Conservation (phyloP, 2,888 invertebrate genomes). For the Xanthia togata region DNA sequence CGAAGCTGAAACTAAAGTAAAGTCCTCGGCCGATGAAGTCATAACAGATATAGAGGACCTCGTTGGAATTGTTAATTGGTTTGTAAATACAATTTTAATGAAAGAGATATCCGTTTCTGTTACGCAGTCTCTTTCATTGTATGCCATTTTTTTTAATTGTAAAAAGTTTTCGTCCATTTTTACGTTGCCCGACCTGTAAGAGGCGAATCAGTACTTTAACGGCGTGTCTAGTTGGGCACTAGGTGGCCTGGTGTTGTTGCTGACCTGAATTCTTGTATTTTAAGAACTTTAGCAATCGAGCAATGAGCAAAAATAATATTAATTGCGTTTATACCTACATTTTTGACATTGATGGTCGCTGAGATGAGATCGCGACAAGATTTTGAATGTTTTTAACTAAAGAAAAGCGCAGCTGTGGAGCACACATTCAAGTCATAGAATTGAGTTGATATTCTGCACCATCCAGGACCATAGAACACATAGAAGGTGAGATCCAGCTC, state of each 20-base stretch:
- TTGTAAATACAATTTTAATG: conserved; percentile 40
- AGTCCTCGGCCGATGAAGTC: conserved; percentile 81
- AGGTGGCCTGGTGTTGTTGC: not conserved
- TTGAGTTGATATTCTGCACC: not conserved
- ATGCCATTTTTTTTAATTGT: not conserved
- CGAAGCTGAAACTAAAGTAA: conserved; percentile 64
- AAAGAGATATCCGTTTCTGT: no score
- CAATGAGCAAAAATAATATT: no score
- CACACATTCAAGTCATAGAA: not conserved
- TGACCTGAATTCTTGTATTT: no score
- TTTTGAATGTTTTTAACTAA: not conserved
- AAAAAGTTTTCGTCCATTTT: not conserved
- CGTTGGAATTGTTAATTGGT: conserved; percentile 84
- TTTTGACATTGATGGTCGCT: not conserved
- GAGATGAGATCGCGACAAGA: not conserved
- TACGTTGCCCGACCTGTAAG: not conserved
- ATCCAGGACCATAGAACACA: conserved; percentile 93
- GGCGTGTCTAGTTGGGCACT: not conserved
- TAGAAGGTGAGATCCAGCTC: conserved; percentile 93
- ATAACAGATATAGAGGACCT: conserved; percentile 81
- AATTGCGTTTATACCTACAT: no score
- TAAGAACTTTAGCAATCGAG: not conserved
- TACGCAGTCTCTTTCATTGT: no score
- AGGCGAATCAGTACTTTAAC: not conserved
- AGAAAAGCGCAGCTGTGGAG: not conserved